Base-by-base conservation (phyloP, 2,797 vertebrate genomes). In the Tragelaphus oryx region DNA sequence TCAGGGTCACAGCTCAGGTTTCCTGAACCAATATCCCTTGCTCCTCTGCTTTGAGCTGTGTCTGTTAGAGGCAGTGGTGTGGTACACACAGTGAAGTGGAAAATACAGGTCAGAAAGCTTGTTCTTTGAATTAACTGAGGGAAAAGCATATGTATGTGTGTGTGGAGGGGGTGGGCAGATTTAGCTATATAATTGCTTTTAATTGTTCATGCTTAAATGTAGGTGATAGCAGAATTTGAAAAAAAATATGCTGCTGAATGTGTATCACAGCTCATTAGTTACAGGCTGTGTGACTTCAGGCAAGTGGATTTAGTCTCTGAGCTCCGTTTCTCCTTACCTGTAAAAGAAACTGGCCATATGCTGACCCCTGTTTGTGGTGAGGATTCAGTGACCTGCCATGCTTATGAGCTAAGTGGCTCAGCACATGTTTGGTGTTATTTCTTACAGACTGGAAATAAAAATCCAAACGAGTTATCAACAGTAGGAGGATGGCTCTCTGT, bases 1-100 rank as follows among this genome's bases (percentile, higher is more conserved):
- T 92, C 91, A 87, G 95, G 94, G 97, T 95, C 94, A 89, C 14
- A 65, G 83, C 89, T 94, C 89, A 54, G 95, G 81, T 93, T 92
- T 90, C 62, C 83, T 41, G 59, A 87, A 54, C 81, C 54, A 68
- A 13, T 83, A 87, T 20, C 20, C 1, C 30, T 82, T 5, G 2
- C 22, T 59, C 60, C 79, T 85, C 26, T 26, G 30, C 80, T 87
- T 54, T 50, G 86, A 76, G 30, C 62, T 65, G 28, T 50, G 46
- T 93, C 46, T 14, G 26, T 46, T 4, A 65, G 71, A 78, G 91
- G 89, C 54, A 50, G n/a, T 0, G 1, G 74, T 5, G 24, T 26
- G 26, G 52, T 3, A 17, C 83, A 82, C 59, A 74, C 20, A 65
- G 22, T 12, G 44, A 59, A 75, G 71, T 48, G 74, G 37, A 68